Conservation (phyloP, 1,140 invertebrate genomes). For the Pogonognathellus flavescens region DNA sequence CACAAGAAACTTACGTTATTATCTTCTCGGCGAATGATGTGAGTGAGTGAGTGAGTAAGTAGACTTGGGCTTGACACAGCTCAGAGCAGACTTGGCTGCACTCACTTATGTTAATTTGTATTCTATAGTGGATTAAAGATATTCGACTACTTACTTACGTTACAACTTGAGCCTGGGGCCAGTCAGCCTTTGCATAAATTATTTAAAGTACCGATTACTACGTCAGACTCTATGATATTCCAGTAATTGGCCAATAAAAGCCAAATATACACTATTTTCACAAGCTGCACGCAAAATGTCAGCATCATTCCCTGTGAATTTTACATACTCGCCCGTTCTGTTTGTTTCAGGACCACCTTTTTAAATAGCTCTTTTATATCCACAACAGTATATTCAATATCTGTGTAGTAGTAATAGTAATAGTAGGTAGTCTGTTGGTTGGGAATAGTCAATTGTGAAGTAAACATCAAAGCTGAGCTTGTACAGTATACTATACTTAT, state of each 20-base stretch:
- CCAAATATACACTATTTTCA: constrained; percentile 37
- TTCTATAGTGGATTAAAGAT: not conserved
- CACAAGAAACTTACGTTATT: not conserved
- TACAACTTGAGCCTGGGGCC: constrained; percentile 31
- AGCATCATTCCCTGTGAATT: constrained; percentile 12
- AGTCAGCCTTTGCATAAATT: constrained; percentile 38
- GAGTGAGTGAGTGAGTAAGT: not conserved
- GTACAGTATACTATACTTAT: too few relatives aligned
- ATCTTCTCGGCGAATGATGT: not conserved
- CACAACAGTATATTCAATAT: too few relatives aligned
- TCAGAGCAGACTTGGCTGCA: constrained; percentile 15
- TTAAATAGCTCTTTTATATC: too few relatives aligned
- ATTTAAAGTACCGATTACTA: constrained; percentile 35
- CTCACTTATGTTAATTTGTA: constrained; percentile 40
- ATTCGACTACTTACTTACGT: constrained; percentile 33
- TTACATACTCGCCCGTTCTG: constrained; percentile 6
- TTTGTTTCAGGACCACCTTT: too few relatives aligned
- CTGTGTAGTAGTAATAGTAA: too few relatives aligned
- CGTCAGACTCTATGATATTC: constrained; percentile 40
- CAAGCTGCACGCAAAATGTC: constrained; percentile 44
- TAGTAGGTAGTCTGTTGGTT: too few relatives aligned
- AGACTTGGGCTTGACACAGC: not conserved
- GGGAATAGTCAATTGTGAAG: too few relatives aligned
- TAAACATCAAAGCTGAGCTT: too few relatives aligned
- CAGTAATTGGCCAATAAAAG: constrained; percentile 46